phyloP scores from a whole-genome alignment of 2,888 invertebrate species.

The Ephialtes manifestator region DNA sequence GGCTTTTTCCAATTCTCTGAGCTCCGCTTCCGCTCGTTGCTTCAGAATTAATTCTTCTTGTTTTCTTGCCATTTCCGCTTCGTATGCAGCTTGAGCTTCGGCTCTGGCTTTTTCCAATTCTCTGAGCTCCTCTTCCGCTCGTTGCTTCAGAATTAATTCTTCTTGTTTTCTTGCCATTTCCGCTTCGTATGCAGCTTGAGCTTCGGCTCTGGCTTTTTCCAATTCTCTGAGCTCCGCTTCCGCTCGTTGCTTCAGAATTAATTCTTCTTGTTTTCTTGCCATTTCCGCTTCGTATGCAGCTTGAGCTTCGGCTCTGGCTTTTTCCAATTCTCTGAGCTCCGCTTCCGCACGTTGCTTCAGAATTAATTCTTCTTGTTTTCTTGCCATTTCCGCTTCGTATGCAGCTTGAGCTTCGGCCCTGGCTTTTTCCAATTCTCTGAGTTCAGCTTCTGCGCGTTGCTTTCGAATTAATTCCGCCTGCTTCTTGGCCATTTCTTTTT shows the following conservation, averaged over 20 bases:
- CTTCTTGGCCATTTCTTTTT: conserved; percentile 25
- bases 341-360: conserved; percentile 79
- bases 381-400: conserved; percentile 1
- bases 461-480: conserved; percentile 82
- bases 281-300: not conserved
- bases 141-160: conserved; percentile 80
- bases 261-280: conserved; percentile 75
- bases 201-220: conserved; percentile 84
- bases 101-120: conserved; percentile 67
- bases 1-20: conserved; percentile 83
- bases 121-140: conserved; percentile 71
- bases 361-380: conserved; percentile 79
- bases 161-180: conserved; percentile 82
- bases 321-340: conserved; percentile 78
- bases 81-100: conserved; percentile 72
- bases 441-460: conserved; percentile 79
- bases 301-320: conserved; percentile 71
- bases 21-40: conserved; percentile 81
- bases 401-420: conserved; percentile 59
- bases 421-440: conserved; percentile 76
- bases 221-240: conserved; percentile 80
- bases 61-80: conserved; percentile 85
- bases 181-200: conserved; percentile 84
- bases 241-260: conserved; percentile 79
- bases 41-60: conserved; percentile 83